Base-by-base conservation (phyloP, 2,113 vertebrate species). In the Hydropotes inermis region DNA sequence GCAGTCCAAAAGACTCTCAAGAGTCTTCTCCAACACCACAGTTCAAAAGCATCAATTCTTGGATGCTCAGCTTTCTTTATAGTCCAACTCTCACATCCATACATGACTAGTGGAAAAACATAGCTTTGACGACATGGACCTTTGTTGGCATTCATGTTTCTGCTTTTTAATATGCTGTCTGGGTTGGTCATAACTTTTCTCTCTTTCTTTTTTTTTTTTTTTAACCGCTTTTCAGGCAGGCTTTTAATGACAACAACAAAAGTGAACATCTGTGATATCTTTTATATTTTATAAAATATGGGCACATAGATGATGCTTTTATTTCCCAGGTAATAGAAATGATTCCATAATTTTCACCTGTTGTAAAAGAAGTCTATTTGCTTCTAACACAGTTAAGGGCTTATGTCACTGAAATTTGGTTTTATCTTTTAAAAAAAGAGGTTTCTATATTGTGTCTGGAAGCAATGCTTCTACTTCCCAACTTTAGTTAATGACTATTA, bases 201-300 rank as follows among this genome's bases (percentile, higher is more conserved):
- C 14, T 50, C 12, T 50, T 50, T 50, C 12, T 13, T 50, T 47
- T 50, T 50, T 50, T 14, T 47, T 12, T 47, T 50, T 50, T 50
- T 50, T 50, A 3, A 98, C 33, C 78, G 87, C 95, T 98, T 98
- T 97, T 97, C 96, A 98, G 94, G 95, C 89, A 98, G 92, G 87
- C 94, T 97, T 50, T 43, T 28, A 94, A 84, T 27, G 88, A 58
- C 11, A 17, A 74, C n/a, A 87, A 33, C 2, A 92, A 60, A 55
- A 85, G 76, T 23, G 21, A 95, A 81, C 19, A 67, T 76, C 45
- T 88, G n/a, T 43, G 50, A n/a, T 55, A 64, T 11, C 43, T 36
- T 85, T 87, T 86, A 76, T 23, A 92, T 82, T 91, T 89, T 64
- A 87, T 78, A 93, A 92, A 91, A 85, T 91, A 54, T 91, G 30